Evolutionary conservation across 2,113 vertebrate genomes (phyloP).

Genomic region (Harpagus bidentatus): DNA sequence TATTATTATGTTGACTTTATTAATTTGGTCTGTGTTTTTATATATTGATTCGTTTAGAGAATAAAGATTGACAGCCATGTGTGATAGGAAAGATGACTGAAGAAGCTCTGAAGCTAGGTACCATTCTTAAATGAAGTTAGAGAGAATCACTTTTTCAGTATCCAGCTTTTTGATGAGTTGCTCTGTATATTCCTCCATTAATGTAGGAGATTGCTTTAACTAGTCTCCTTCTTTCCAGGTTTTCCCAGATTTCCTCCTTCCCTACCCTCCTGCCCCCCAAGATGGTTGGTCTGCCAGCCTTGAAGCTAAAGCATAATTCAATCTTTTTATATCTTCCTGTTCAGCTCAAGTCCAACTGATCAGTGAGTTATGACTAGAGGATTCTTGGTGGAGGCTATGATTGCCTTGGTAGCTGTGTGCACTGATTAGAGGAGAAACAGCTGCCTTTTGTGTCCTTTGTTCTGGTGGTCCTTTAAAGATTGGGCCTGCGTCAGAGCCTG

Average conservation of each 20-base stretch:
- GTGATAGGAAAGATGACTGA: background rate
- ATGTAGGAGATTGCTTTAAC: background rate
- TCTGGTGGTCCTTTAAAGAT: background rate
- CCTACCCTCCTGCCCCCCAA: accelerated
- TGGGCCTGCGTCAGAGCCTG: background rate
- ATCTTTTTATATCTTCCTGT: background rate
- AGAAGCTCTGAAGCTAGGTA: background rate
- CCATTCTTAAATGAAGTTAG: background rate
- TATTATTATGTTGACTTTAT: background rate
- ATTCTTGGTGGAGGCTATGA: background rate
- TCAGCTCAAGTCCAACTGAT: background rate
- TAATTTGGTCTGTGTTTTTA: background rate
- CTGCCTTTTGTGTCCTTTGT: background rate
- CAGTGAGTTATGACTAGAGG: background rate
- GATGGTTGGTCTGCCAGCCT: background rate
- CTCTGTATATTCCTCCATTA: background rate
- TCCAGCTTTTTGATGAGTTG: background rate
- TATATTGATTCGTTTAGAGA: background rate
- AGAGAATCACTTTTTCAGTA: background rate
- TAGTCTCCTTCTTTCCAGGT: background rate
- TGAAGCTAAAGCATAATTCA: background rate
- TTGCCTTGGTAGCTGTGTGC: background rate
- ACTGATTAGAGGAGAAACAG: background rate
- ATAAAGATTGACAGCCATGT: background rate
- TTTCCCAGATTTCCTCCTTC: background rate